Percentiles rank a stretch among this genome's conserved stretches.
Evolutionary conservation across 1,140 invertebrate genomes (phyloP).

Genomic region (Cyphomyrmex costatus): DNA sequence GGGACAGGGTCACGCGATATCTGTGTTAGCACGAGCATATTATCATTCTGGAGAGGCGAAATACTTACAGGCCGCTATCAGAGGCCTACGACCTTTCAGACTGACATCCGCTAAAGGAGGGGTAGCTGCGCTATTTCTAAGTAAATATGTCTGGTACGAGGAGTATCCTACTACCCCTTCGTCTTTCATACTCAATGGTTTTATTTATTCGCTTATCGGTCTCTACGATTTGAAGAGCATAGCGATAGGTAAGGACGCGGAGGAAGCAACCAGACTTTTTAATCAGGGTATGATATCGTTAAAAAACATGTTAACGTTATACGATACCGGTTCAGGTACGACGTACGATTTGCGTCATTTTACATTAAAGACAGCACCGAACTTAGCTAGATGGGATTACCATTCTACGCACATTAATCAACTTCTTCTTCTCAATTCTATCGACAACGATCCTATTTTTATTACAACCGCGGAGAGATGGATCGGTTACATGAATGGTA

Average conservation of each 20-base stretch:
- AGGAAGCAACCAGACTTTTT: conserved; percentile 92
- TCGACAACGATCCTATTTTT: conserved; percentile 95
- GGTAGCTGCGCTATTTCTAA: conserved; percentile 94
- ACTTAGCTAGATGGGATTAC: conserved; percentile 98
- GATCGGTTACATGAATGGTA: conserved; percentile 98
- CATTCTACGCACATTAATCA: conserved; percentile 99
- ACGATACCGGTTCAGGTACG: conserved; percentile 98
- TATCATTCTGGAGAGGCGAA: conserved; percentile 91
- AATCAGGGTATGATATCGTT: conserved; percentile 95
- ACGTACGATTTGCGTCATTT: conserved; percentile 98
- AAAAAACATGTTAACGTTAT: conserved; percentile 96
- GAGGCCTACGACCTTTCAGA: conserved; percentile 94
- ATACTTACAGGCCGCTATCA: conserved; percentile 94
- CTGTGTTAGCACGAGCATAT: conserved; percentile 96
- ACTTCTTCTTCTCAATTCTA: conserved; percentile 94
- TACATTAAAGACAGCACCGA: conserved; percentile 95
- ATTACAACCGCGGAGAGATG: conserved; percentile 95
- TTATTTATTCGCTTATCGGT: conserved; percentile 98
- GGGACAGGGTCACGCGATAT: conserved; percentile 99
- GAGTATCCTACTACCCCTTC: conserved; percentile 98
- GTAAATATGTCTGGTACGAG: conserved; percentile 96
- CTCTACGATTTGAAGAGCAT: conserved; percentile 96
- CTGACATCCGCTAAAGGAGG: conserved; percentile 91
- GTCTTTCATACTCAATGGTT: conserved; percentile 99
- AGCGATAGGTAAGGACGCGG: conserved; percentile 87